Conservation (phyloP, 2,113 vertebrate genomes). For the Gambusia holbrooki region DNA sequence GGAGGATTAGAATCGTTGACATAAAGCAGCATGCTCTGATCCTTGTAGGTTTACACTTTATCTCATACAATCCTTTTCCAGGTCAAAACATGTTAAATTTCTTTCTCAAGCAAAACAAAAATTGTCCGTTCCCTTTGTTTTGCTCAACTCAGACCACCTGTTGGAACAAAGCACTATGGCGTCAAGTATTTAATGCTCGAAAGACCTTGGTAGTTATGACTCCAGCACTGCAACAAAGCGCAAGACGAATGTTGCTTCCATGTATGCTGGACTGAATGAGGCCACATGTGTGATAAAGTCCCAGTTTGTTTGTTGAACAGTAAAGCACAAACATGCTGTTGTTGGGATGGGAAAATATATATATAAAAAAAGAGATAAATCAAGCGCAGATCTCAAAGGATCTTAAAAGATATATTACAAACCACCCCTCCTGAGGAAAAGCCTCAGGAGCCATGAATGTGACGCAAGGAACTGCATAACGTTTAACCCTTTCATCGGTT, state of each 20-base stretch:
- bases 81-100: slow-evolving; percentile 23
- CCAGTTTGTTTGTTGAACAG: slow-evolving; percentile 54
- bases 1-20: slow-evolving; percentile 25
- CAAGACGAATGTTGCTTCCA: slow-evolving; percentile 54
- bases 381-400: slow-evolving; percentile 28
- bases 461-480: slow-evolving; percentile 58
- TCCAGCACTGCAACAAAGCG: slow-evolving; percentile 13
- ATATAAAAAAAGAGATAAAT: slow-evolving; percentile 10
- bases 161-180: slow-evolving; percentile 24
- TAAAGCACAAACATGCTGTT: slow-evolving; percentile 56
- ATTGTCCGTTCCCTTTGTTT: neutral
- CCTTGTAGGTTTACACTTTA: slow-evolving; percentile 22
- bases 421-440: slow-evolving; percentile 39
- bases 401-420: slow-evolving; percentile 22
- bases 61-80: slow-evolving; percentile 27
- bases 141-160: neutral
- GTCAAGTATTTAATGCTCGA: slow-evolving; percentile 48
- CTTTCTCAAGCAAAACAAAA: slow-evolving; percentile 36
- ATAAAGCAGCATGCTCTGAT: slow-evolving; percentile 14
- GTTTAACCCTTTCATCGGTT: slow-evolving; percentile 69
- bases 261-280: slow-evolving; percentile 65
- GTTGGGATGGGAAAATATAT: slow-evolving; percentile 6
- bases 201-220: slow-evolving; percentile 51
- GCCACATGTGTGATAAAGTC: slow-evolving; percentile 58
- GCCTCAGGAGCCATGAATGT: slow-evolving; percentile 51